phyloP scores from a whole-genome alignment of 2,113 vertebrate species.

The Indri indri region DNA sequence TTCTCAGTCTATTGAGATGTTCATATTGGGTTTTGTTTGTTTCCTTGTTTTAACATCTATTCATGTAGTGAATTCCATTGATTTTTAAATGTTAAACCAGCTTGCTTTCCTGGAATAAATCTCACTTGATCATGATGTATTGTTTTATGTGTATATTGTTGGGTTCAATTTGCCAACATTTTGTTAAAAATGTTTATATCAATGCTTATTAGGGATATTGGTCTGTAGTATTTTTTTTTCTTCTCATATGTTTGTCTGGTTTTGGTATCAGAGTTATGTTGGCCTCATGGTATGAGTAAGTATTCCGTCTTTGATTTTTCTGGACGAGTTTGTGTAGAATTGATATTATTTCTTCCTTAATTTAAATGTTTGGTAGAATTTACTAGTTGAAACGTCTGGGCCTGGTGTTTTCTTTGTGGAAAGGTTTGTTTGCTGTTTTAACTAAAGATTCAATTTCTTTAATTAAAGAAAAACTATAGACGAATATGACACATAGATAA shows the following conservation, averaged over 20 bases:
- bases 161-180: background rate
- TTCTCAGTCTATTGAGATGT: background rate
- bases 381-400: background rate
- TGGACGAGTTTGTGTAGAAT: background rate
- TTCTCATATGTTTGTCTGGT: background rate
- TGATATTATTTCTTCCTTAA: background rate
- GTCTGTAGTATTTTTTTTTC: background rate
- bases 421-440: background rate
- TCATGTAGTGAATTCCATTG: background rate
- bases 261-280: background rate
- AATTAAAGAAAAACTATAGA: background rate
- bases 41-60: background rate
- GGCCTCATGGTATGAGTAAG: background rate
- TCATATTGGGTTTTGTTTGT: background rate
- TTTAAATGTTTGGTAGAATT: background rate
- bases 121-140: background rate
- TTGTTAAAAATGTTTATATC: conserved; percentile 14
- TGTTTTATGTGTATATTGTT: background rate
- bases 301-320: conserved; percentile 18
- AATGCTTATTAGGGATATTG: background rate
- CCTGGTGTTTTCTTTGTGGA: background rate
- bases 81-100: background rate
- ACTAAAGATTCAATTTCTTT: background rate
- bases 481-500: background rate
- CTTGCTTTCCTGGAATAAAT: background rate